A percentile compares a stretch with the other conserved stretches of the same genome.
phyloP scores from a whole-genome alignment of 2,888 invertebrate genomes.

The Machimus atricapillus region DNA sequence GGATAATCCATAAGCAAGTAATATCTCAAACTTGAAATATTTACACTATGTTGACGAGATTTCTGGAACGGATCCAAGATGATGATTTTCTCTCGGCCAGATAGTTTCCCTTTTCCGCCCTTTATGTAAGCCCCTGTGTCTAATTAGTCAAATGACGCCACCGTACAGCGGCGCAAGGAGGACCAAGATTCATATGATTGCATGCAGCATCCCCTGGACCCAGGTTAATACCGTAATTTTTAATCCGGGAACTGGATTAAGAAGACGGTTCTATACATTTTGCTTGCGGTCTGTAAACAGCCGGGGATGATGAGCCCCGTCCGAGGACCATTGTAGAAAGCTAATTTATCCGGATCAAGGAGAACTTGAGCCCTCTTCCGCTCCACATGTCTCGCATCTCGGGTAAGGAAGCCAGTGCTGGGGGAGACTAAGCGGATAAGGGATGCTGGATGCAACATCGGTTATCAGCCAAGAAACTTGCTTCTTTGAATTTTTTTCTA shows the following conservation, averaged over 20 bases:
- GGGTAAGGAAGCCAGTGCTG: background rate
- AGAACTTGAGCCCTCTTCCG: constrained; percentile 1
- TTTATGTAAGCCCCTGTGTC: background rate
- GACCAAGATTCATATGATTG: background rate
- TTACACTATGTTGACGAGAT: constrained; percentile 20
- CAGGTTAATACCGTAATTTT: background rate
- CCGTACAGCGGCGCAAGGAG: background rate
- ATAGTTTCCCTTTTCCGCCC: background rate
- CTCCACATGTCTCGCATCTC: background rate
- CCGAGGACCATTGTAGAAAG: background rate
- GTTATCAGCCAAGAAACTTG: background rate
- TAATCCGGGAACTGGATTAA: background rate
- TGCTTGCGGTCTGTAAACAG: background rate
- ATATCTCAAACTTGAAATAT: constrained; percentile 33
- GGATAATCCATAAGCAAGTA: constrained; percentile 16
- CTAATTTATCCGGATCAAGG: constrained; percentile 12
- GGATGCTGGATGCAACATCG: background rate
- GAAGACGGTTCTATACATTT: background rate
- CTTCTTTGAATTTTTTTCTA: background rate
- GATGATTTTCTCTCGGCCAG: background rate
- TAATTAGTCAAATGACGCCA: constrained; percentile 1
- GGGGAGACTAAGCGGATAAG: background rate
- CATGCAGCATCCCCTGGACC: background rate
- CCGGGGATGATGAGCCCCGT: background rate
- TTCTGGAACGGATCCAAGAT: constrained; percentile 8